Percentiles rank a stretch among this genome's conserved stretches.
These are phyloP conservation scores for Leptopilina clavipes DNA, from an alignment of 1,140 invertebrate species.

Conservation along the genomic window DNA sequence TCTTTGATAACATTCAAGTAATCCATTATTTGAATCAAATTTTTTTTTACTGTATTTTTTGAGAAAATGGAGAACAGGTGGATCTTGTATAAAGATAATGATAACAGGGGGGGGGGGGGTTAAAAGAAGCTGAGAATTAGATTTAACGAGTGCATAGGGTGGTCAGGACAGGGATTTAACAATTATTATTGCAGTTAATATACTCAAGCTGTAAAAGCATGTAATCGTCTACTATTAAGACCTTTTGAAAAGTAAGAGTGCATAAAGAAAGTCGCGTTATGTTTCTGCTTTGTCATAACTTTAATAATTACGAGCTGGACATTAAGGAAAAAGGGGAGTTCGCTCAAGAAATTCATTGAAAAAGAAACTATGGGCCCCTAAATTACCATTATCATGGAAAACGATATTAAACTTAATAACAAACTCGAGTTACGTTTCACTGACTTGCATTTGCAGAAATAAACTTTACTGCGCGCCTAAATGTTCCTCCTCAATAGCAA, in stretches of 20 bases:
- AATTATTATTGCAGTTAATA: background rate
- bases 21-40: too few species aligned
- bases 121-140: too few species aligned
- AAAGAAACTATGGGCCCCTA: background rate
- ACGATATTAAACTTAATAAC: slow-evolving; percentile 25
- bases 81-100: too few species aligned
- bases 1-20: too few species aligned
- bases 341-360: background rate
- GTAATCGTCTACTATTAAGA: slow-evolving; percentile 20
- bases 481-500: background rate
- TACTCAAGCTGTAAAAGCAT: background rate
- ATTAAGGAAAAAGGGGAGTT: background rate
- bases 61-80: too few species aligned
- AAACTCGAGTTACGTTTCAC: slow-evolving; percentile 26
- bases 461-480: background rate
- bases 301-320: slow-evolving; percentile 17
- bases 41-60: too few species aligned
- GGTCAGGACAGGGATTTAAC: too few species aligned
- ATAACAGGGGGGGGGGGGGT: too few species aligned
- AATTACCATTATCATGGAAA: slow-evolving; percentile 14
- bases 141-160: too few species aligned
- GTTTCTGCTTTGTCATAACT: slow-evolving; percentile 12
- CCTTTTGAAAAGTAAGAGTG: slow-evolving; percentile 14
- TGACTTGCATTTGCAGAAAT: slow-evolving; percentile 27
- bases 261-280: slow-evolving; percentile 24